Percentiles rank a stretch among this genome's conserved stretches.
These are phyloP conservation scores for Acrocephalus arundinaceus DNA, from an alignment of 2,113 vertebrate species.

Conservation along the genomic window DNA sequence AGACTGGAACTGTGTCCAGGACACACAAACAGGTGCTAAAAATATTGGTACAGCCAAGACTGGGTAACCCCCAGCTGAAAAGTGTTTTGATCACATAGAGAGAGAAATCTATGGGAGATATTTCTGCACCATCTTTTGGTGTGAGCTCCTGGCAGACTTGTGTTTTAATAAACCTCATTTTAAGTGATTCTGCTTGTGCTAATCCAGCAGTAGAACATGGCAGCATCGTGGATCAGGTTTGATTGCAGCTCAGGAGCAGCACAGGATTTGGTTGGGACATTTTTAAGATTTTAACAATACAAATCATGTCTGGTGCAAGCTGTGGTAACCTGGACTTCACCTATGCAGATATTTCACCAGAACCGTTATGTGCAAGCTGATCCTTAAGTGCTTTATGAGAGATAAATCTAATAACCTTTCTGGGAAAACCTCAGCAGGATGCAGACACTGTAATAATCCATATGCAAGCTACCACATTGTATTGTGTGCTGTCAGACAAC, in stretches of 20 bases:
- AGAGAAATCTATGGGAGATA: background rate
- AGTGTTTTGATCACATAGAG: background rate
- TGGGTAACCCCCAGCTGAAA: background rate
- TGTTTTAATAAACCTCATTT: background rate
- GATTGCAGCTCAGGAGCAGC: background rate
- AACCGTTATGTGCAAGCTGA: slow-evolving; percentile 7
- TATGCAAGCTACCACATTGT: background rate
- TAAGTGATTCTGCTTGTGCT: background rate
- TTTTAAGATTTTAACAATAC: background rate
- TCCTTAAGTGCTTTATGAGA: slow-evolving; percentile 23
- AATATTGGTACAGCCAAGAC: background rate
- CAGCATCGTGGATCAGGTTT: background rate
- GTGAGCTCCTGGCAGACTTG: background rate
- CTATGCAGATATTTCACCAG: background rate
- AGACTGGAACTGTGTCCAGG: background rate
- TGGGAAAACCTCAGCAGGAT: slow-evolving; percentile 3
- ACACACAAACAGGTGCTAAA: background rate
- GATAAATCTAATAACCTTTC: slow-evolving; percentile 33
- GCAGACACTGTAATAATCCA: background rate
- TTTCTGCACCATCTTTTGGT: background rate
- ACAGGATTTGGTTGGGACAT: background rate
- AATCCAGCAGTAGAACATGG: background rate
- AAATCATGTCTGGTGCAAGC: background rate
- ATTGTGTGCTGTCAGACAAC: slow-evolving; percentile 9
- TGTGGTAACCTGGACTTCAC: background rate